A percentile compares a stretch with the other conserved stretches of the same genome.
Conservation (phyloP, 2,113 vertebrate species). For the Platysternon megacephalum region DNA sequence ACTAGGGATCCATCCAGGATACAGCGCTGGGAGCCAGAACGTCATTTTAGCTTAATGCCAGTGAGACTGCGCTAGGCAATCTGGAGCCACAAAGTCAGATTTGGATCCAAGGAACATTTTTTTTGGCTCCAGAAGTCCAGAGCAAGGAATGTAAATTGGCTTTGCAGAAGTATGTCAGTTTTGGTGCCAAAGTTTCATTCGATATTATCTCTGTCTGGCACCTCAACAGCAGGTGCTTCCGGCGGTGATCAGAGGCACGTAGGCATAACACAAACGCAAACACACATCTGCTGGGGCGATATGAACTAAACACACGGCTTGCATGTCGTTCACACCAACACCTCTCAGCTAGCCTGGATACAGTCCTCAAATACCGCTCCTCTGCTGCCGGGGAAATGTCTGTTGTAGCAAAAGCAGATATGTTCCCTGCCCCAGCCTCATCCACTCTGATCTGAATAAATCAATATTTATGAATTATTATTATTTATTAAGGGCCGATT, state of each 20-base stretch:
- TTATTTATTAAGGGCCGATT: rapidly evolving
- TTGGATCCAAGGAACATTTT: neutral
- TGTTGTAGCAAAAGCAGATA: neutral
- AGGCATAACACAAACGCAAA: neutral
- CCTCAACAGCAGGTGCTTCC: slow-evolving; percentile 52
- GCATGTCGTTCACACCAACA: rapidly evolving
- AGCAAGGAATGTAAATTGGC: slow-evolving; percentile 62
- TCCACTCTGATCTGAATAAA: neutral
- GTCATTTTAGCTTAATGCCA: neutral
- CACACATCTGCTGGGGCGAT: neutral
- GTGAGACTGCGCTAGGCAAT: neutral
- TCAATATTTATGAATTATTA: neutral
- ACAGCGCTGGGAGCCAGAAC: neutral
- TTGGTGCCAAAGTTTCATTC: slow-evolving; percentile 23
- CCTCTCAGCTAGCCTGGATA: rapidly evolving
- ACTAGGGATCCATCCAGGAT: slow-evolving; percentile 31
- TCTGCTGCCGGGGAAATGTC: neutral
- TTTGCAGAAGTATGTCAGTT: neutral
- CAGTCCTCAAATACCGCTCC: rapidly evolving
- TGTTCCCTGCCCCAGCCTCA: neutral
- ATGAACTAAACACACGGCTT: rapidly evolving
- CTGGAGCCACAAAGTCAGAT: slow-evolving; percentile 42
- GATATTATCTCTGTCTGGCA: slow-evolving; percentile 65
- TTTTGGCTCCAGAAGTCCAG: slow-evolving; percentile 36
- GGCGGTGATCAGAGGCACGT: neutral